Evolutionary conservation across 2,797 vertebrate genomes (phyloP).

Genomic region (Peromyscus aztecus): DNA sequence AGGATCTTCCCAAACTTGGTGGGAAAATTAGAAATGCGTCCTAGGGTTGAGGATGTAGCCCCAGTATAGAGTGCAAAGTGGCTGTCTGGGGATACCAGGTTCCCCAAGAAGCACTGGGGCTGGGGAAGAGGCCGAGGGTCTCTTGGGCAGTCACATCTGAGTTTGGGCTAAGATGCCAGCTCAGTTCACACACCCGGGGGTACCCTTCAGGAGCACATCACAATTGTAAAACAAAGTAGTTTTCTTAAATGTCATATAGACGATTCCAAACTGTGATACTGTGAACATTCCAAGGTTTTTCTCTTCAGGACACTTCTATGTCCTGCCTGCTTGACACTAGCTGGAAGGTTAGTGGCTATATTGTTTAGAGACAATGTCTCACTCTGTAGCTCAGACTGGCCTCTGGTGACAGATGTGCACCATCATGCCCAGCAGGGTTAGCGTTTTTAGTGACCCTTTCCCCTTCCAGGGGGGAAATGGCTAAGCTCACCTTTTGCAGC

Average conservation of each 20-base stretch:
- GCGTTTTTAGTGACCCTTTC: background rate
- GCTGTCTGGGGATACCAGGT: background rate
- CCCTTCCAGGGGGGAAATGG: background rate
- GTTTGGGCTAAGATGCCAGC: background rate
- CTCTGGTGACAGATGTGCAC: background rate
- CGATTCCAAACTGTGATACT: background rate
- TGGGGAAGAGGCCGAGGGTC: background rate
- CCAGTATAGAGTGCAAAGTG: background rate
- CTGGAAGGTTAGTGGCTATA: background rate
- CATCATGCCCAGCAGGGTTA: background rate
- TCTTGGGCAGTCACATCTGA: background rate
- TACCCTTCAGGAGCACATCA: background rate
- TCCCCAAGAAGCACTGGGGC: background rate
- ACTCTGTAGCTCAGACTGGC: background rate
- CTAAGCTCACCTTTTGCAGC: slow-evolving; percentile 90
- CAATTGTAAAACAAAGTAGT: slow-evolving; percentile 13
- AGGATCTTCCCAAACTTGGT: background rate
- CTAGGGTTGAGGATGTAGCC: background rate
- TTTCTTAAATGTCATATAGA: background rate
- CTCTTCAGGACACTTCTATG: background rate
- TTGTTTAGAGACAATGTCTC: background rate
- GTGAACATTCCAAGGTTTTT: background rate
- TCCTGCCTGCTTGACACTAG: too few relatives aligned
- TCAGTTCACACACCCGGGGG: background rate
- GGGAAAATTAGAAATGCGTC: background rate